Evolutionary conservation across 2,797 vertebrate genomes (phyloP), one percentile per base, ranked within the genome.

Genomic region (Rhyacichthys aspro): DNA sequence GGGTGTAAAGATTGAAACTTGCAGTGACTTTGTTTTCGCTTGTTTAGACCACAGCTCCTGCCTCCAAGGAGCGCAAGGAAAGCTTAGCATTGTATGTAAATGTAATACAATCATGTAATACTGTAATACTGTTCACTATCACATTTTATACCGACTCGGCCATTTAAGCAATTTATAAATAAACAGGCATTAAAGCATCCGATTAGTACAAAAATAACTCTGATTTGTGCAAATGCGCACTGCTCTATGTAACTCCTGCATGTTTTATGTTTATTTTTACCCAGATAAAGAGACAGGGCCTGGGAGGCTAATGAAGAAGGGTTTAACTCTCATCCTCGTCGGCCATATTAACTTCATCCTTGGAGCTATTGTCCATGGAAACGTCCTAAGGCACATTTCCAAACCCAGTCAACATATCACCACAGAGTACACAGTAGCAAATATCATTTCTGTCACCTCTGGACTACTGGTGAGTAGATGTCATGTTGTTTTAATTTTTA

Each of bases 291-390:
- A 88, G 71, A 92, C 78, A n/a, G 94, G 89, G 1, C 92, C 94
- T 0, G 72, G 90, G 44, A 90, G 91, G 83, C 76, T 97, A 67
- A 96, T 96, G 95, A 91, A 91, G 32, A 81, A 84, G n/a, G 96
- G 96, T 0, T 83, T 98, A 7, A 87, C 83, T 0, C 90, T 98
- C 14, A 94, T 98, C 63, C 84, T 97, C 38, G 86, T 98, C 2
- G 96, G 96, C 34, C 96, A 98, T 74, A 69, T 95, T 19, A 96
- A 94, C 84, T 93, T 97, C 63, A 93, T 96, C 65, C 80, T 98
- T 46, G 95, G 94, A 1, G 96, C 96, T 1, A 95, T 98, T 52
- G 93, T 98, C 53, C 96, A 98, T 43, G 96, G 96, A 45, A 95
- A 86, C 0, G 91, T 98, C 10, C 90, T 98, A 23, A 91, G 96